Evolutionary conservation across 2,888 invertebrate genomes (phyloP), one percentile per base, ranked within the genome.

Genomic region (Ormyrus nitidulus): DNA sequence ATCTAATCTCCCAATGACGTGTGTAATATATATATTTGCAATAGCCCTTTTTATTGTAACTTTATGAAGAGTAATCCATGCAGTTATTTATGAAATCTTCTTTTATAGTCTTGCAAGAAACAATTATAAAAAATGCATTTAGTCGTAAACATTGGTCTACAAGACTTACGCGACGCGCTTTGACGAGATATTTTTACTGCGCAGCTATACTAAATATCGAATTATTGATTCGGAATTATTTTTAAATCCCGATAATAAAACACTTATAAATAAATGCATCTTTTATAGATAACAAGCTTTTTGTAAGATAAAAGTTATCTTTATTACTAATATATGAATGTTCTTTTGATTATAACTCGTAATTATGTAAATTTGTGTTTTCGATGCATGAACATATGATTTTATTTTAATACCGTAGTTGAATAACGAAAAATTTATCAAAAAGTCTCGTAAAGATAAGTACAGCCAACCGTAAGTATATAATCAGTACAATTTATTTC

Each of bases 61-160:
- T 49, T 53, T n/a, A 49, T 66, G 6, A 6, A 59, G 53, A 75
- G 66, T 68, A 75, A 66, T 19, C 75, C 75, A 75, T 61, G 75
- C 66, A 75, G 75, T 59, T 68, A 75, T 53, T 46, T n/a, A 5
- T 8, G 54, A 53, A 9, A 53, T 53, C 10, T 9, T 53, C 10
- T 53, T 59, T 59, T 19, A 19, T 59, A 34, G n/a, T 6, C 13
- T 56, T n/a, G 6, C 11, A 11, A 54, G n/a, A 54, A 54, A 54
- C 11, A 53, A 53, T 53, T 11, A 54, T 54, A n/a, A 54, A 54
- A 54, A n/a, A 54, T 54, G 11, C 54, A n/a, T 54, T n/a, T 1
- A 54, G n/a, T 11, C n/a, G 6, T 54, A 7, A 7, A n/a, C 54
- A 34, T 54, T 34, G 34, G 34, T 34, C 1, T 34, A 34, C 4